Evolutionary conservation across 2,113 vertebrate species (phyloP).

Genomic region (Genyomyrus donnyi): DNA sequence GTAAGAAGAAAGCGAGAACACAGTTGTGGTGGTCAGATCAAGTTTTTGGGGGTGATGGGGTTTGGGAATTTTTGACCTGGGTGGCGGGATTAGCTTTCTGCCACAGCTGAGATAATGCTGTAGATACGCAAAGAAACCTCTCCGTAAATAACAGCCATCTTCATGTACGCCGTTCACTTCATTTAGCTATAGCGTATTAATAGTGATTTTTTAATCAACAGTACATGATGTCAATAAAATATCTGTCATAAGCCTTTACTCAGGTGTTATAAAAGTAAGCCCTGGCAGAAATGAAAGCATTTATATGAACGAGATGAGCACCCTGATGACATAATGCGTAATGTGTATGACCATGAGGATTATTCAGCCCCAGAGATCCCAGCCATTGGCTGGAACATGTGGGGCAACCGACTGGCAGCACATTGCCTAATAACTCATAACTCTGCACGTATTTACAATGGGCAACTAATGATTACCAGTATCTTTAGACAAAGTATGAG

Average conservation of each 20-base stretch:
- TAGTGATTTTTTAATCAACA: constrained; percentile 11
- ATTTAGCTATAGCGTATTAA: constrained; percentile 6
- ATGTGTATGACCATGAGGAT: not conserved
- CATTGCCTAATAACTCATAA: not conserved
- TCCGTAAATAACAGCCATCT: not conserved
- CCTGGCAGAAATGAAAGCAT: constrained; percentile 6
- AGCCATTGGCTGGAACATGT: not conserved
- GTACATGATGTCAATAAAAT: not conserved
- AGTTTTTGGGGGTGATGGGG: not conserved
- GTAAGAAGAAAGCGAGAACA: not conserved
- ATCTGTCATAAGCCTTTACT: not conserved
- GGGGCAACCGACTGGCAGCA: not conserved
- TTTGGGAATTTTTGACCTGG: not conserved
- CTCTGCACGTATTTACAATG: not conserved
- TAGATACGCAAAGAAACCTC: not conserved
- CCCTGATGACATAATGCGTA: not conserved
- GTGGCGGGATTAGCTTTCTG: not conserved
- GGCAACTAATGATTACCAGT: not conserved
- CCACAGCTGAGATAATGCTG: not conserved
- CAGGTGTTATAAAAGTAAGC: not conserved
- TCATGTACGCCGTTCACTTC: not conserved
- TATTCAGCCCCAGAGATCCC: not conserved
- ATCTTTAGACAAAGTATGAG: not conserved
- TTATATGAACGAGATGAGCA: not conserved
- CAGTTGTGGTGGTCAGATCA: constrained; percentile 1